phyloP scores from a whole-genome alignment of 2,888 invertebrate genomes.

The Alentia gelatinosa region DNA sequence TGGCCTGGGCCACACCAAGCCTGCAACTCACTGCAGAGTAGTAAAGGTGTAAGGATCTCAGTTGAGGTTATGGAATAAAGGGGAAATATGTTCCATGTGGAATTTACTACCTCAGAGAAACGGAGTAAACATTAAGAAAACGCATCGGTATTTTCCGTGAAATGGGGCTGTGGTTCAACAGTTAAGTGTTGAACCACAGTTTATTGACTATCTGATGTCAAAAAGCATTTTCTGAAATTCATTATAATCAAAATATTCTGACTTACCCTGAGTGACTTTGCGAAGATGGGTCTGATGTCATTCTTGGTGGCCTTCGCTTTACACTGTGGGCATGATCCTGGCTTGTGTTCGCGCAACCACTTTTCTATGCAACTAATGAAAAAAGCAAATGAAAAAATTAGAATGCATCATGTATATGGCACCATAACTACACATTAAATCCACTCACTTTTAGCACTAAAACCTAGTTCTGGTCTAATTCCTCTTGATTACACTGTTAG shows the following conservation, averaged over 20 bases:
- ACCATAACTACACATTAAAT: neutral
- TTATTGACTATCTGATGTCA: too few species aligned
- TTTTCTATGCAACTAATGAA: constrained; percentile 85
- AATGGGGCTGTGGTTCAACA: too few species aligned
- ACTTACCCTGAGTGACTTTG: constrained; percentile 84
- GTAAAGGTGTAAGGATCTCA: too few species aligned
- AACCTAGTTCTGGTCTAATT: neutral
- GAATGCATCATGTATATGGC: neutral
- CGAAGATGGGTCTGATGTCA: constrained; percentile 90
- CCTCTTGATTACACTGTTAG: neutral
- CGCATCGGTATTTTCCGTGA: too few species aligned
- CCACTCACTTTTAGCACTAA: neutral
- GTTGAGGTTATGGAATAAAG: too few species aligned
- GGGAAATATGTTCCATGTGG: too few species aligned
- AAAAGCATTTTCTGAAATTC: neutral
- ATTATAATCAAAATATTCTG: neutral
- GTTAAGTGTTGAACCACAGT: too few species aligned
- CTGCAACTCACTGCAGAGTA: too few species aligned
- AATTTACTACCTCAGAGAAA: too few species aligned
- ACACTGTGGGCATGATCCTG: constrained; percentile 91
- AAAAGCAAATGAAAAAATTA: neutral
- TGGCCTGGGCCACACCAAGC: too few species aligned
- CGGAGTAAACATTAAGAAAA: too few species aligned
- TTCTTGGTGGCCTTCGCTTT: constrained; percentile 87
- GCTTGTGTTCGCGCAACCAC: constrained; percentile 85